phyloP scores from a whole-genome alignment of 2,113 vertebrate genomes.

The Hippopotamus amphibius region DNA sequence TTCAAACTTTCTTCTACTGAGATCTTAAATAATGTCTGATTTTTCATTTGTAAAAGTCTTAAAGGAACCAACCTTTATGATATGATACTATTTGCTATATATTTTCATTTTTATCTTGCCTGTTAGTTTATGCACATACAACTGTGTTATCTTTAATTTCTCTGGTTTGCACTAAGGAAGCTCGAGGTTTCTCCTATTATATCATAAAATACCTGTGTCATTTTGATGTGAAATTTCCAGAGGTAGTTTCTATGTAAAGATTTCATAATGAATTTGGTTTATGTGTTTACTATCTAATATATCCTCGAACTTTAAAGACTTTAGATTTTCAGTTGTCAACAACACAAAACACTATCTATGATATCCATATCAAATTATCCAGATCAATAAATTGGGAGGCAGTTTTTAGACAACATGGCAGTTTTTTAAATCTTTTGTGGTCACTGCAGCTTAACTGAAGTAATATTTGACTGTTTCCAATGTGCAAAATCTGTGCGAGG shows the following conservation, averaged over 20 bases:
- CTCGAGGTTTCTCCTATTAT: background rate
- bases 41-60: constrained; percentile 55
- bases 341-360: background rate
- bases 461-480: constrained; percentile 35
- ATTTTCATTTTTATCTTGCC: constrained; percentile 29
- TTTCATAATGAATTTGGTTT: constrained; percentile 46
- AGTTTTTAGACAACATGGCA: background rate
- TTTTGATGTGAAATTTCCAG: constrained; percentile 56
- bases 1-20: constrained; percentile 51
- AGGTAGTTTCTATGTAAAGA: constrained; percentile 16
- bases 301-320: background rate
- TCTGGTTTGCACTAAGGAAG: constrained; percentile 23
- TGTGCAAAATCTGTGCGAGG: background rate
- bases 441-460: constrained; percentile 45
- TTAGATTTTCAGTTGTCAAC: constrained; percentile 8
- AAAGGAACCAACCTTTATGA: constrained; percentile 22
- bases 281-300: constrained; percentile 14
- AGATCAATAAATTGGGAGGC: background rate
- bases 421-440: constrained; percentile 15
- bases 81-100: background rate
- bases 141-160: background rate
- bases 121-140: background rate
- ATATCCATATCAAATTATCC: background rate
- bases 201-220: constrained; percentile 52
- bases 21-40: constrained; percentile 24